Conservation (phyloP, 1,140 invertebrate genomes). For the Agraylea sexmaculata region DNA sequence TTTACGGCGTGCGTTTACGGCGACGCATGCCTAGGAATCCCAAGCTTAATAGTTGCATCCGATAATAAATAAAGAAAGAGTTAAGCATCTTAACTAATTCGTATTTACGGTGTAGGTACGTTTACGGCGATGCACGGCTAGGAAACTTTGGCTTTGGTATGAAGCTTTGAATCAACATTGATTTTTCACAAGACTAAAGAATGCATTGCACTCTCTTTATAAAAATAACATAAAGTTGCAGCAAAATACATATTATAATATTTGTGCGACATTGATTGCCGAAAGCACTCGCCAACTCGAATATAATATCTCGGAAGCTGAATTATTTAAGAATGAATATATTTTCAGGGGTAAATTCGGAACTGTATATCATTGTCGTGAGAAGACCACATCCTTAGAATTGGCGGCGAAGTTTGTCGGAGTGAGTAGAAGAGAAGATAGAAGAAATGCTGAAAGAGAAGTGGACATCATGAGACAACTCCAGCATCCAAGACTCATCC, state of each 20-base stretch:
- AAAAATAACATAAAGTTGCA: no score
- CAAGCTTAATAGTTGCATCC: constrained; percentile 3
- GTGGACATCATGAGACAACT: constrained; percentile 92
- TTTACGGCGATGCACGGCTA: no score
- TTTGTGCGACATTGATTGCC: not conserved
- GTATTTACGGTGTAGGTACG: not conserved
- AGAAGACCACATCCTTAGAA: constrained; percentile 65
- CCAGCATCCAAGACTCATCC: constrained; percentile 87
- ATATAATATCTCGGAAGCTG: not conserved
- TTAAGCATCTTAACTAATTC: not conserved
- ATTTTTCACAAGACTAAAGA: not conserved
- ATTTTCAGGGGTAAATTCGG: constrained; percentile 91
- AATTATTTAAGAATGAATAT: constrained; percentile 5
- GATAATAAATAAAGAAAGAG: not conserved
- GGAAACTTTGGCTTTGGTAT: not conserved
- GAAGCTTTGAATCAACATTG: not conserved
- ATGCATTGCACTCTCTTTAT: not conserved
- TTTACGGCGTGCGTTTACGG: no score
- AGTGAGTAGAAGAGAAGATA: constrained; percentile 72
- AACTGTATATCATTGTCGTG: constrained; percentile 84
- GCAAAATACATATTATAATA: not conserved
- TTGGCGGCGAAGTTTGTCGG: constrained; percentile 91
- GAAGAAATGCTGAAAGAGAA: constrained; percentile 84
- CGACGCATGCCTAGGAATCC: no score
- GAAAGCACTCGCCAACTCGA: not conserved